Percentiles rank a stretch among this genome's conserved stretches.
phyloP scores from a whole-genome alignment of 2,797 vertebrate species.

The Notoglanidium macrostoma region DNA sequence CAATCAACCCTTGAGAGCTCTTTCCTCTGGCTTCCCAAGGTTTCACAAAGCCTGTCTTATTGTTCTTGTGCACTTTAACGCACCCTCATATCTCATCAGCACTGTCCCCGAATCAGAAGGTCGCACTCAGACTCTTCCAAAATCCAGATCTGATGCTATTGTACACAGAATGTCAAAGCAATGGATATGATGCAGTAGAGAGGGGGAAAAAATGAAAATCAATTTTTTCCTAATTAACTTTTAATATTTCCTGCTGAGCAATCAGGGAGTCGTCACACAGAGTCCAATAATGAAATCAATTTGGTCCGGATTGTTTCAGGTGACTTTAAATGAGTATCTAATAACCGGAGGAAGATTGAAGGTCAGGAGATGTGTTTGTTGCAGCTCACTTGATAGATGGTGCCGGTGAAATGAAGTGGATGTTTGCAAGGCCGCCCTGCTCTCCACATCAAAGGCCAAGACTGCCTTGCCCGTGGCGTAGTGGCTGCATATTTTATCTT shows the following conservation, averaged over 20 bases:
- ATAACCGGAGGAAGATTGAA: slow-evolving; percentile 74
- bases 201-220: slow-evolving; percentile 67
- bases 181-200: slow-evolving; percentile 21
- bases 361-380: slow-evolving; percentile 75
- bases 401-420: slow-evolving; percentile 65
- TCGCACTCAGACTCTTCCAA: slow-evolving; percentile 7
- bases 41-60: slow-evolving; percentile 43
- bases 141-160: slow-evolving; percentile 15
- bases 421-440: slow-evolving; percentile 64
- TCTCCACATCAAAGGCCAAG: slow-evolving; percentile 70
- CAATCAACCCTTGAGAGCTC: slow-evolving; percentile 67
- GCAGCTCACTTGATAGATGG: slow-evolving; percentile 70
- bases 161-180: slow-evolving; percentile 2
- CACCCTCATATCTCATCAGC: slow-evolving; percentile 42
- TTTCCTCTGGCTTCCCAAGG: slow-evolving; percentile 39
- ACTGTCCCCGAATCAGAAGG: slow-evolving; percentile 17
- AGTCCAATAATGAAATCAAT: slow-evolving; percentile 98
- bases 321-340: slow-evolving; percentile 81
- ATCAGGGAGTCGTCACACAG: slow-evolving; percentile 86
- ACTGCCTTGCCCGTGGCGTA: slow-evolving; percentile 66
- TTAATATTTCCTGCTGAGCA: slow-evolving; percentile 95
- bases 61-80: slow-evolving; percentile 24
- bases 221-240: slow-evolving; percentile 88
- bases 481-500: slow-evolving; percentile 65
- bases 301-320: slow-evolving; percentile 86